Conservation (phyloP, 2,888 invertebrate genomes). For the Agriopis aurantiaria region DNA sequence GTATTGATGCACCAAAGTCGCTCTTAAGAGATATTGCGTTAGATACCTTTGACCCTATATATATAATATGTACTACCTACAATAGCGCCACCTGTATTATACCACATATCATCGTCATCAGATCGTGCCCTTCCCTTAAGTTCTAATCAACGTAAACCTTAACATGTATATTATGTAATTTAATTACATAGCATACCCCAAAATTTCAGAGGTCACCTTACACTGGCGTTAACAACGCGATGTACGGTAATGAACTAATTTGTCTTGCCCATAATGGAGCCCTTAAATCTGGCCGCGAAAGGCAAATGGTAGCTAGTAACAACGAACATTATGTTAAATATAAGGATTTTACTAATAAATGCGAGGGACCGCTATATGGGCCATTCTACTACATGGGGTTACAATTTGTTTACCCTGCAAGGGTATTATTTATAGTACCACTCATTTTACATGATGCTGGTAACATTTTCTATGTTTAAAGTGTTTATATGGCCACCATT, state of each 20-base stretch:
- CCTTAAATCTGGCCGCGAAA: slow-evolving; percentile 58
- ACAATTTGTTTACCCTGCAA: slow-evolving; percentile 24
- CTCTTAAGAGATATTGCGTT: too few relatives aligned
- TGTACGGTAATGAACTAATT: slow-evolving; percentile 67
- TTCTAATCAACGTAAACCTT: not conserved
- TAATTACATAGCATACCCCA: not conserved
- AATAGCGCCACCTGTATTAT: too few relatives aligned
- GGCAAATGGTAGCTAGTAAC: slow-evolving; percentile 55
- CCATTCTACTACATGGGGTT: slow-evolving; percentile 4
- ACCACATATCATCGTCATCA: too few relatives aligned
- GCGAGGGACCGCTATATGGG: slow-evolving; percentile 10
- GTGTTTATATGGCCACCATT: too few relatives aligned
- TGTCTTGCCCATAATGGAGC: slow-evolving; percentile 61
- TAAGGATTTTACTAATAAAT: slow-evolving; percentile 31
- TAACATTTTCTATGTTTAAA: not conserved
- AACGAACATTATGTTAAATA: slow-evolving; percentile 45
- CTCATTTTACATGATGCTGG: slow-evolving; percentile 5
- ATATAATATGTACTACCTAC: too few relatives aligned
- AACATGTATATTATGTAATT: not conserved
- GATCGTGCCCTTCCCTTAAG: too few relatives aligned
- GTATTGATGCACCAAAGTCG: too few relatives aligned
- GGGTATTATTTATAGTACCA: slow-evolving; percentile 17
- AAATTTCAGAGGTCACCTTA: slow-evolving; percentile 41
- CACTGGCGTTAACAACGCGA: slow-evolving; percentile 53
- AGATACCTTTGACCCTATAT: too few relatives aligned